Percentiles rank a stretch among this genome's conserved stretches.
Conservation (phyloP, 2,888 invertebrate genomes). For the Rosalia funebris region DNA sequence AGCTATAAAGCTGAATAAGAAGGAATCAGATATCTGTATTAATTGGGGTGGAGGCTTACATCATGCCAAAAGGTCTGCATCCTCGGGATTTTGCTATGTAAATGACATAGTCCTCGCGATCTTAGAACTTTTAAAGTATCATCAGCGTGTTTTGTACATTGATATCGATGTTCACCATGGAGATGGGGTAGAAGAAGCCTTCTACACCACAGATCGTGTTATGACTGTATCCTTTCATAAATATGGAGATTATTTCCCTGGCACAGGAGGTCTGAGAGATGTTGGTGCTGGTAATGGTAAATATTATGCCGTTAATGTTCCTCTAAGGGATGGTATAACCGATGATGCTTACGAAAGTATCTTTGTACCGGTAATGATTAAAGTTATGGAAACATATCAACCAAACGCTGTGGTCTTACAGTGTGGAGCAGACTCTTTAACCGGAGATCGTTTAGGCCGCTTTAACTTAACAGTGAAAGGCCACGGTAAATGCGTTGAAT, state of each 20-base stretch:
- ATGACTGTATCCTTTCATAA: constrained; percentile 99
- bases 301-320: constrained; percentile 99
- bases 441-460: constrained; percentile 95
- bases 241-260: constrained; percentile 98
- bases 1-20: constrained; percentile 98
- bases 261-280: constrained; percentile 69
- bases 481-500: constrained; percentile 97
- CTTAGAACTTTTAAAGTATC: constrained; percentile 95
- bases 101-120: constrained; percentile 99
- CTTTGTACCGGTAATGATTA: constrained; percentile 94
- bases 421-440: constrained; percentile 98
- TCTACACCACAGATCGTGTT: constrained; percentile 98
- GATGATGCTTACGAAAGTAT: constrained; percentile 97
- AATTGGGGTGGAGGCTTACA: constrained; percentile 99
- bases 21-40: constrained; percentile 97
- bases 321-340: constrained; percentile 97
- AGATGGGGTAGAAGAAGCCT: constrained; percentile 99
- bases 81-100: constrained; percentile 99
- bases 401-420: constrained; percentile 98
- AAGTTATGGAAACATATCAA: constrained; percentile 99
- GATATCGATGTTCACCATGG: constrained; percentile 99
- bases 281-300: constrained; percentile 92
- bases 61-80: constrained; percentile 99
- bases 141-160: constrained; percentile 96
- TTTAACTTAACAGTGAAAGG: constrained; percentile 93